These are phyloP conservation scores for Amblyraja radiata DNA, from an alignment of 2,797 vertebrate genomes.

Conservation along the genomic window DNA sequence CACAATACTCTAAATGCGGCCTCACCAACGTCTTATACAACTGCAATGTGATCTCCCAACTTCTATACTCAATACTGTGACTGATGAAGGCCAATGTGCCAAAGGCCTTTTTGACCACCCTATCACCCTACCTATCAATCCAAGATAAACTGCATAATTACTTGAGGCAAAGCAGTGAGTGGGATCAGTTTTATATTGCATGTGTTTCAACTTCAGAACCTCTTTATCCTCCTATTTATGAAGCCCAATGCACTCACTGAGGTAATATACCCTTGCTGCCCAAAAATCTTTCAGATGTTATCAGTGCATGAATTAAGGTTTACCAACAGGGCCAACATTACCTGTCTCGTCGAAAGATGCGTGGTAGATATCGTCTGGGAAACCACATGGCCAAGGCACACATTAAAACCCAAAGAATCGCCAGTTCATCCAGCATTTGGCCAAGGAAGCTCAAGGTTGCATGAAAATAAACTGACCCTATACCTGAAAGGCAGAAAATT, in stretches of 20 bases:
- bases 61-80: too few relatives aligned
- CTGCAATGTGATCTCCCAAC: too few relatives aligned
- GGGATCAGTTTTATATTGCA: background rate
- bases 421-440: slow-evolving; percentile 94
- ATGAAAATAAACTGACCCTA: slow-evolving; percentile 96
- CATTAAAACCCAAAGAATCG: slow-evolving; percentile 96
- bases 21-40: too few relatives aligned
- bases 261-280: background rate
- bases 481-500: slow-evolving; percentile 62
- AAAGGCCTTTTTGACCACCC: too few relatives aligned
- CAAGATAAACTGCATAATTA: background rate
- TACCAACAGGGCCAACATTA: slow-evolving; percentile 46
- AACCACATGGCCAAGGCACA: slow-evolving; percentile 98
- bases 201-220: background rate
- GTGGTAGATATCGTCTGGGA: slow-evolving; percentile 87
- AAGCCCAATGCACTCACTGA: background rate
- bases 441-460: slow-evolving; percentile 95
- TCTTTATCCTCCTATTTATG: background rate
- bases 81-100: too few relatives aligned
- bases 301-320: background rate
- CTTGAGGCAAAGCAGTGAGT: background rate
- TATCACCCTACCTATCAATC: too few relatives aligned
- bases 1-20: too few relatives aligned
- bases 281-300: background rate
- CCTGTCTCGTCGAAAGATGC: slow-evolving; percentile 86